Evolutionary conservation across 2,888 invertebrate genomes (phyloP), one percentile per base, ranked within the genome.

Genomic region (Coronaproctus castanopsis): DNA sequence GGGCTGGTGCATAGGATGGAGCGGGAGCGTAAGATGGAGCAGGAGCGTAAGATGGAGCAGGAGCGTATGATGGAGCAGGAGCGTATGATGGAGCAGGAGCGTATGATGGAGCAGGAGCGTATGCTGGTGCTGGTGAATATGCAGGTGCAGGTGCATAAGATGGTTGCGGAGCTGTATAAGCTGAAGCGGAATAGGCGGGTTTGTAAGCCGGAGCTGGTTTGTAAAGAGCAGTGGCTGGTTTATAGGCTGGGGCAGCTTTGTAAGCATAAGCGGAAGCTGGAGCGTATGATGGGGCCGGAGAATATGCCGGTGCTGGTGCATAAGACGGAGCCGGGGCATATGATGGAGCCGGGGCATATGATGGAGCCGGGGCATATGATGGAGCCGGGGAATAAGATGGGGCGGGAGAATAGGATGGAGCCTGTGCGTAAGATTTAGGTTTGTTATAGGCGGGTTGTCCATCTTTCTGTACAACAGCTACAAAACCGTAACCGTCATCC

Each of bases 401-500:
- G 53, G 54, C n/a, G 3, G 60, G 58, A n/a, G n/a, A n/a, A 60
- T 63, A 63, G 5, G 58, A 60, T 21, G 63, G 60, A 22, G 62
- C 60, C 22, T 61, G 24, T 54, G 57, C 54, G 59, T 62, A 60
- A 14, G 60, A 58, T 53, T 59, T 58, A 0, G 61, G 61, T 57
- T 22, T 3, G 51, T 24, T 5, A 50, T 24, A 2, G 48, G 63
- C 48, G 50, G 62, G 62, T 1, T 58, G 53, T 8, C 62, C 62
- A 53, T 64, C 58, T 36, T 63, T 64, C 24, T 62, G 55, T 21
- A 64, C 64, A 54, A 64, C 62, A 21, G 64, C 64, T 55, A 62
- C 63, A 63, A 64, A 65, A 24, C 65, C 65, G 62, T 64, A 62
- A 21, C 60, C 59, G 54, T 61, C 63, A 52, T 65, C 65, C 18